These are phyloP conservation scores for Leuciscus idus DNA, from an alignment of 2,113 vertebrate genomes.

Conservation along the genomic window DNA sequence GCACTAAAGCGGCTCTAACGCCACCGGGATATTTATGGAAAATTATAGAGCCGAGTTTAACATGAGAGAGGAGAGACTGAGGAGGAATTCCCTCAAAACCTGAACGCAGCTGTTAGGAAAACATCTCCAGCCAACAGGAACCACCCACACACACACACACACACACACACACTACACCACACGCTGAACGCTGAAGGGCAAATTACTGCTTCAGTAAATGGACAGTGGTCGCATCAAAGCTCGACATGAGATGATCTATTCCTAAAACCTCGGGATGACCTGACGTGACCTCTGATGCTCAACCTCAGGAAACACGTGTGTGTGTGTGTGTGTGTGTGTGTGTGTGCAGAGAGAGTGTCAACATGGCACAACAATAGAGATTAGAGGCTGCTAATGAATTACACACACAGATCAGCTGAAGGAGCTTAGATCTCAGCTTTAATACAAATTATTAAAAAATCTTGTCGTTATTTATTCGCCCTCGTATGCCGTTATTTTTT, in stretches of 20 bases:
- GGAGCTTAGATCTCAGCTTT: background rate
- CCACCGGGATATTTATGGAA: background rate
- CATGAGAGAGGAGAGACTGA: background rate
- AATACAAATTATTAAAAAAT: background rate
- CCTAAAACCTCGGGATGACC: conserved; percentile 20
- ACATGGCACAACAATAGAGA: conserved; percentile 11
- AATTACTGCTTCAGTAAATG: background rate
- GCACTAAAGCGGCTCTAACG: background rate
- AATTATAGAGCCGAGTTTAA: background rate
- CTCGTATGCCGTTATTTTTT: background rate
- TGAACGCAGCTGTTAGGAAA: background rate
- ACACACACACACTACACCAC: background rate
- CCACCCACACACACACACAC: background rate
- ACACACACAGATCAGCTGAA: background rate
- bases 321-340: background rate
- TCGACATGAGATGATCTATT: background rate
- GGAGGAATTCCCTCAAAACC: conserved; percentile 25
- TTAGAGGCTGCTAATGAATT: conserved; percentile 4
- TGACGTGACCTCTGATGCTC: background rate
- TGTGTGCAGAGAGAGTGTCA: background rate
- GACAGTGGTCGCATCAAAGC: conserved; percentile 17
- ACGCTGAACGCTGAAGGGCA: background rate
- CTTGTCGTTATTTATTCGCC: background rate
- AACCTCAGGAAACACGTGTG: conserved; percentile 6
- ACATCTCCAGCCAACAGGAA: background rate